These are phyloP conservation scores for Scaeva pyrastri DNA, from an alignment of 2,888 invertebrate species.

Conservation along the genomic window DNA sequence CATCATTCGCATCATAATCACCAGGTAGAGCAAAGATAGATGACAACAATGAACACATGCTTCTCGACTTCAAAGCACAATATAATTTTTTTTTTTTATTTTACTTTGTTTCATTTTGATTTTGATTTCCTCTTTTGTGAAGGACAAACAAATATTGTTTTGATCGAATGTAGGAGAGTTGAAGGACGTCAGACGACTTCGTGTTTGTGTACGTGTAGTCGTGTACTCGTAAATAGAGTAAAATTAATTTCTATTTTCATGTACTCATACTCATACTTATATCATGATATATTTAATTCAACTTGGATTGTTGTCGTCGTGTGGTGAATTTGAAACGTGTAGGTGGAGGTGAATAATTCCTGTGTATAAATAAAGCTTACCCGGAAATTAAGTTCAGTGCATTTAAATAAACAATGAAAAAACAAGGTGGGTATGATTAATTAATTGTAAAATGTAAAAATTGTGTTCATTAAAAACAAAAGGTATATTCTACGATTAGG, in stretches of 20 bases:
- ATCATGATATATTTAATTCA: slow-evolving; percentile 21
- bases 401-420: slow-evolving; percentile 32
- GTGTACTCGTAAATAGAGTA: too few species aligned
- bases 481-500: too few species aligned
- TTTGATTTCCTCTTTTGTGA: slow-evolving; percentile 41
- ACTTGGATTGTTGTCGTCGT: slow-evolving; percentile 35
- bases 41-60: slow-evolving; percentile 63
- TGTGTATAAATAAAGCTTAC: slow-evolving; percentile 46
- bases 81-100: slow-evolving; percentile 13
- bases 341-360: slow-evolving; percentile 39
- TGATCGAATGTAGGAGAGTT: slow-evolving; percentile 24
- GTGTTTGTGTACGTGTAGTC: neutral
- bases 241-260: neutral
- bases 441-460: too few species aligned
- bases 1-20: slow-evolving; percentile 15
- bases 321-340: slow-evolving; percentile 40
- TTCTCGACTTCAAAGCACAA: slow-evolving; percentile 37
- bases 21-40: slow-evolving; percentile 13
- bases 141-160: slow-evolving; percentile 53
- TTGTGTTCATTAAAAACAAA: too few species aligned
- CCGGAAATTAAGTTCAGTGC: slow-evolving; percentile 62
- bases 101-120: neutral
- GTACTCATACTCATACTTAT: too few species aligned
- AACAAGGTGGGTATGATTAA: neutral
- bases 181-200: slow-evolving; percentile 16